Base-by-base conservation (phyloP, 2,888 invertebrate species). In the Agriopis marginaria region DNA sequence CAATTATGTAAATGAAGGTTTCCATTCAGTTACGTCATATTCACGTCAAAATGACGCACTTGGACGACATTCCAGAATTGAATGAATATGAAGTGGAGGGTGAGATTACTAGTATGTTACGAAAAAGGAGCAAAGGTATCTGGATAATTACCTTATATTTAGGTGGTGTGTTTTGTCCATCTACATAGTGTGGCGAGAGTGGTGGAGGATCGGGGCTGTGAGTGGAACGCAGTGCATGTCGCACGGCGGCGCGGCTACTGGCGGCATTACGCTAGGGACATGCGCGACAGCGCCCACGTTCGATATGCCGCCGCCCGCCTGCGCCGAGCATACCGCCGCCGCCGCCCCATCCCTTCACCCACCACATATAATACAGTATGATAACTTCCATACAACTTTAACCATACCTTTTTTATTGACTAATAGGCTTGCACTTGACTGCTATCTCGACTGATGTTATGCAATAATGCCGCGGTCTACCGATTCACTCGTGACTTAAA, bases 221-320 rank as follows among this genome's bases (percentile, higher is more conserved):
- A 71, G 72, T 82, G 83, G 82, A 83, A 85, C 84, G 83, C 79
- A 78, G 82, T 86, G 85, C 89, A 87, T 86, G 78, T 82, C 88
- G 86, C 84, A 81, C 81, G 79, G 78, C 74, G 82, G 82, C 79
- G 78, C 77, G 79, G 79, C 11, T 54, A 76, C 81, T 76, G 75
- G 75, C 47, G 78, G 81, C 54, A 68, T 42, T 56, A 49, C 40
- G 78, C 79, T 77, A 81, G 85, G 75, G 88, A 90, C 55, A 17
- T 87, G 88, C 86, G 87, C 91, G 88, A 53, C 72, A 7, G 84
- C 92, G 91, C 92, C 92, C 90, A 93, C 93, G 93, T 81, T 93
- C 93, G 91, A 93, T 93, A 93, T 73, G 32, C 32, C 66, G 64
- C 65, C 65, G 55, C 63, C 49, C 55, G 56, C 55, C 59, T 56